phyloP scores from a whole-genome alignment of 2,797 vertebrate species.

The Crocodylus rhombifer region DNA sequence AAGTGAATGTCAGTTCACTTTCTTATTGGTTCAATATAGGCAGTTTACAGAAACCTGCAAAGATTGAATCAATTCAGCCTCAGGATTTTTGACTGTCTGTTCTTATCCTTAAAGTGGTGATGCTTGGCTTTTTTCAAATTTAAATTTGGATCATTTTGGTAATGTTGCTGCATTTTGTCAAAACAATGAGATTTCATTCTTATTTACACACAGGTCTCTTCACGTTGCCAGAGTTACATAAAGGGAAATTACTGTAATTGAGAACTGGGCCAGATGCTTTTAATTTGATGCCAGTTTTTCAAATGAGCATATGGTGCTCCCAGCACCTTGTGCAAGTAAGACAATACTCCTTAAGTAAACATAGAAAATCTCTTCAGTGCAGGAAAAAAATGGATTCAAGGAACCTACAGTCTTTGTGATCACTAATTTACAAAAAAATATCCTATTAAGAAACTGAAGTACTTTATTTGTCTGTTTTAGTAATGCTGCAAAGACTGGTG shows the following conservation, averaged over 20 bases:
- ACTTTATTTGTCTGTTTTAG: background rate
- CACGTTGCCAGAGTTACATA: background rate
- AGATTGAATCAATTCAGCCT: background rate
- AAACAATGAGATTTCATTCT: background rate
- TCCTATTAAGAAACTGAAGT: background rate
- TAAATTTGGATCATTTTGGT: background rate
- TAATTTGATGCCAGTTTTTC: background rate
- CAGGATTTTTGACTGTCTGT: background rate
- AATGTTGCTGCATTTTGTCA: slow-evolving; percentile 25
- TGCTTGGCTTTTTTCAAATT: background rate
- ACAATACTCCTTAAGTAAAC: background rate
- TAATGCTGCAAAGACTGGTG: background rate
- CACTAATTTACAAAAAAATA: slow-evolving; percentile 5
- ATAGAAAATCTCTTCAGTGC: background rate
- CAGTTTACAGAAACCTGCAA: background rate
- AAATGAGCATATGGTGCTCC: background rate
- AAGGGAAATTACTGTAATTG: slow-evolving; percentile 9
- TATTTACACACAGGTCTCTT: slow-evolving; percentile 6
- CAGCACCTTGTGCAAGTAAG: background rate
- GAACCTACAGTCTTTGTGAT: background rate
- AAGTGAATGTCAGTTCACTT: background rate
- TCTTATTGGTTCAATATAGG: background rate
- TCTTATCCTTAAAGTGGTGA: background rate
- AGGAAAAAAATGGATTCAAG: background rate
- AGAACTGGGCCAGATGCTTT: background rate